Percentiles rank a stretch among this genome's conserved stretches.
phyloP scores from a whole-genome alignment of 2,888 invertebrate species.

The Diploptera punctata region DNA sequence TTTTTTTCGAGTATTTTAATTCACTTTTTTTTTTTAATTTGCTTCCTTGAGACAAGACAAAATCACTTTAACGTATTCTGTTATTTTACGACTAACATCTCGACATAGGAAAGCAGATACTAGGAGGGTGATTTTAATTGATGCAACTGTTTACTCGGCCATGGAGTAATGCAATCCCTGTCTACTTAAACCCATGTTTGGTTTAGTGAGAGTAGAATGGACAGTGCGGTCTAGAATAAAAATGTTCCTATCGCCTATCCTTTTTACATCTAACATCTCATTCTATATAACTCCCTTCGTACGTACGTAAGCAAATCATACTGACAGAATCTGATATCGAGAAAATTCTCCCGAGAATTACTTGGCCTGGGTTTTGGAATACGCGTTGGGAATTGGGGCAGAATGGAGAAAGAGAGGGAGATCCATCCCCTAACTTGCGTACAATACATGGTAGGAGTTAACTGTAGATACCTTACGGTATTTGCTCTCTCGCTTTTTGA shows the following conservation, averaged over 20 bases:
- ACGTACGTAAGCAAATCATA: slow-evolving; percentile 1
- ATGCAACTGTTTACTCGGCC: too few relatives aligned
- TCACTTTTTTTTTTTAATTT: too few relatives aligned
- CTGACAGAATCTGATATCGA: slow-evolving; percentile 23
- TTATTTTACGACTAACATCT: too few relatives aligned
- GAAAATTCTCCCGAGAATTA: slow-evolving; percentile 3
- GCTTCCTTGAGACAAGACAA: too few relatives aligned
- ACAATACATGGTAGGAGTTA: background rate
- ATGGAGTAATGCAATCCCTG: background rate
- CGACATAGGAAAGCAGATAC: too few relatives aligned
- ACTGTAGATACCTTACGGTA: background rate
- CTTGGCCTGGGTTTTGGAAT: background rate
- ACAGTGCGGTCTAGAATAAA: too few relatives aligned
- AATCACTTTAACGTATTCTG: too few relatives aligned
- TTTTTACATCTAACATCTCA: background rate
- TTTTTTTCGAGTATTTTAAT: too few relatives aligned
- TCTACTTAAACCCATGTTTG: background rate
- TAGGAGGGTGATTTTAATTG: too few relatives aligned
- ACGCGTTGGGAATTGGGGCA: background rate
- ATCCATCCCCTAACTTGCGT: background rate
- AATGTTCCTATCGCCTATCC: too few relatives aligned
- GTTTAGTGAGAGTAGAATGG: background rate
- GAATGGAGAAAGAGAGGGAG: background rate
- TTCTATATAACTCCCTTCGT: background rate
- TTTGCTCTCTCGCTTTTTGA: background rate